These are phyloP conservation scores for Crocidura indochinensis DNA, from an alignment of 2,797 vertebrate species.

Conservation along the genomic window DNA sequence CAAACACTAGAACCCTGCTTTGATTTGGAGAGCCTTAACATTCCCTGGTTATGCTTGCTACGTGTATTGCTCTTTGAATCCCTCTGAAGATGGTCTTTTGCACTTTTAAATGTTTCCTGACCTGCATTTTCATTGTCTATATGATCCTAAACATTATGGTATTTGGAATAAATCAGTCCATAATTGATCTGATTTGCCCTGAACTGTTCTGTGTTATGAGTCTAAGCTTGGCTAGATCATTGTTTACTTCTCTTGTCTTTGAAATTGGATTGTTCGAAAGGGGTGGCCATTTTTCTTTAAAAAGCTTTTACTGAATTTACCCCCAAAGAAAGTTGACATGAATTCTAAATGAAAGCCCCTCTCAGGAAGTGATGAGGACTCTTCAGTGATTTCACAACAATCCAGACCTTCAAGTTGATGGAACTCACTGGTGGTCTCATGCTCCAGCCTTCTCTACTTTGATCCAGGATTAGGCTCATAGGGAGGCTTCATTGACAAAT, in stretches of 20 bases:
- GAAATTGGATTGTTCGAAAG: slow-evolving; percentile 62
- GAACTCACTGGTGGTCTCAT: neutral
- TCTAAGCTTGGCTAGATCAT: slow-evolving; percentile 68
- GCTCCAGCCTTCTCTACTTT: neutral
- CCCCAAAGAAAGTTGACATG: slow-evolving; percentile 64
- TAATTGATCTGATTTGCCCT: slow-evolving; percentile 60
- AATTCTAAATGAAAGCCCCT: slow-evolving; percentile 62
- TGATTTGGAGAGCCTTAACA: neutral
- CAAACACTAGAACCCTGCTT: neutral
- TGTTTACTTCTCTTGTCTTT: slow-evolving; percentile 75
- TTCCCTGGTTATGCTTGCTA: neutral
- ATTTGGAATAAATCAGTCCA: slow-evolving; percentile 65
- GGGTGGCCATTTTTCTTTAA: slow-evolving; percentile 72
- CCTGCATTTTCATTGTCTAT: slow-evolving; percentile 24
- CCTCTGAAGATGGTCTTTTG: neutral
- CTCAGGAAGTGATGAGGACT: slow-evolving; percentile 1
- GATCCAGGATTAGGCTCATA: neutral
- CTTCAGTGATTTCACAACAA: neutral
- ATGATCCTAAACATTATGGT: slow-evolving; percentile 39
- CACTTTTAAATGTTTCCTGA: neutral
- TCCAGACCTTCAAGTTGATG: slow-evolving; percentile 48
- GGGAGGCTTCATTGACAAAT: neutral
- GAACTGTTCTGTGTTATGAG: slow-evolving; percentile 52
- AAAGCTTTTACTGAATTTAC: slow-evolving; percentile 79
- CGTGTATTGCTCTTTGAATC: neutral